Evolutionary conservation across 2,797 vertebrate genomes (phyloP), one percentile per base, ranked within the genome.

Genomic region (Peromyscus melanophrys): DNA sequence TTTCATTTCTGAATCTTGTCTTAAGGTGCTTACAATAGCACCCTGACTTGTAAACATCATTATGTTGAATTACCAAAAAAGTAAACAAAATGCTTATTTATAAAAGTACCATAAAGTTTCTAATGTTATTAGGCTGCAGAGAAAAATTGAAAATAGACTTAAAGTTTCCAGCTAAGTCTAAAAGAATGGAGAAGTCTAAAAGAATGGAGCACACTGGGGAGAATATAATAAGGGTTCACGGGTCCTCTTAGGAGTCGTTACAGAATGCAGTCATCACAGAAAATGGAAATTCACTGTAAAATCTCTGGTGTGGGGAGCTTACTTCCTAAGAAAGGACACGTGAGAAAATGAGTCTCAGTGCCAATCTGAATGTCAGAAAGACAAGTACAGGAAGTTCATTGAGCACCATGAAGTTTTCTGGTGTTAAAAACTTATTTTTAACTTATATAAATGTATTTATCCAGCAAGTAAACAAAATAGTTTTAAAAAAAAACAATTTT

Each of bases 101-200:
- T 52, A 37, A 82, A 57, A 17, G 14, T 17, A 34, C 31, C 49
- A 83, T 83, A 61, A 75, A 37, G 29, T 14, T 67, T 4, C 12
- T 88, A 17, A 37, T 65, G 84, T 76, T 61, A 89, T 23, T 49
- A 82, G 21, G 6, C 67, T 76, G n/a, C 49, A 71, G 34, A 82
- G 14, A 6, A 69, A 73, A 92, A 37, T 77, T 92, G 13, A 84
- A 94, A 88, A 55, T 59, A 61, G 55, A 23, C 90, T 37, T n/a
- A 92, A 52, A 21, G 0, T 31, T 69, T 37, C 59, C 27, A 85
- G 17, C 25, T 84, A 55, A 75, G 37, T 85, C 31, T 37, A 82
- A 85, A 90, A 92, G 31, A 81, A 88, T 13, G 23, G 82, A 91
- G 43, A 12, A 75, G 34, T 85, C 31, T 37, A 78, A 85, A 92